Evolutionary conservation across 2,113 vertebrate species (phyloP).

Genomic region (Actenoides lindsayi): DNA sequence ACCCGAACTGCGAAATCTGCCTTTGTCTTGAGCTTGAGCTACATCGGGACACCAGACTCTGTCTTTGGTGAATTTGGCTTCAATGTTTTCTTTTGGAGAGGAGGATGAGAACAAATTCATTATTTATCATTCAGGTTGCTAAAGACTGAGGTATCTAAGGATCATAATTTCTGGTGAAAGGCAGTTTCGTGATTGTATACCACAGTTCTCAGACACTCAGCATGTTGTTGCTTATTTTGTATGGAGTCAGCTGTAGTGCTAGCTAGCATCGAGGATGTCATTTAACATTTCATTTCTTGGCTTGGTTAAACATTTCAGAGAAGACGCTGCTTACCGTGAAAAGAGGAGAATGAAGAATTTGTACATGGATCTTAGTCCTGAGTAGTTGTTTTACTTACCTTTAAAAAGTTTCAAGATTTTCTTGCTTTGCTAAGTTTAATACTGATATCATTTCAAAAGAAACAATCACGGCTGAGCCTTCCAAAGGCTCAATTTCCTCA

Average conservation of each 20-base stretch:
- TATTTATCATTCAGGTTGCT: neutral
- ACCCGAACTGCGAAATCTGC: neutral
- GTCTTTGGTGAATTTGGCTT: neutral
- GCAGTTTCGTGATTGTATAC: neutral
- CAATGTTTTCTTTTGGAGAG: neutral
- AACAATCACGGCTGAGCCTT: neutral
- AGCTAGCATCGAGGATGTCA: neutral
- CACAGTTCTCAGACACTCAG: neutral
- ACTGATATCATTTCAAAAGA: neutral
- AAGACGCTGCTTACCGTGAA: neutral
- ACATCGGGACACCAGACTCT: neutral
- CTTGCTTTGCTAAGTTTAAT: neutral
- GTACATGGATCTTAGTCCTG: neutral
- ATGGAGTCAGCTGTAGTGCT: neutral
- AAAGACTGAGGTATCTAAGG: neutral
- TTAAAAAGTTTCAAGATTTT: neutral
- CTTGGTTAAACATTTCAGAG: neutral
- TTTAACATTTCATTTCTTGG: conserved; percentile 11
- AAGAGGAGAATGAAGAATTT: neutral
- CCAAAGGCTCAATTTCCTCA: neutral
- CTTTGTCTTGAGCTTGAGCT: neutral
- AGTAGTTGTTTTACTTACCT: neutral
- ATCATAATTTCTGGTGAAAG: neutral
- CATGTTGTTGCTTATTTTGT: neutral
- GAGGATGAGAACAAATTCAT: neutral